Evolutionary conservation across 1,140 invertebrate genomes (phyloP).

Genomic region (Pseudomyrmex sp.): DNA sequence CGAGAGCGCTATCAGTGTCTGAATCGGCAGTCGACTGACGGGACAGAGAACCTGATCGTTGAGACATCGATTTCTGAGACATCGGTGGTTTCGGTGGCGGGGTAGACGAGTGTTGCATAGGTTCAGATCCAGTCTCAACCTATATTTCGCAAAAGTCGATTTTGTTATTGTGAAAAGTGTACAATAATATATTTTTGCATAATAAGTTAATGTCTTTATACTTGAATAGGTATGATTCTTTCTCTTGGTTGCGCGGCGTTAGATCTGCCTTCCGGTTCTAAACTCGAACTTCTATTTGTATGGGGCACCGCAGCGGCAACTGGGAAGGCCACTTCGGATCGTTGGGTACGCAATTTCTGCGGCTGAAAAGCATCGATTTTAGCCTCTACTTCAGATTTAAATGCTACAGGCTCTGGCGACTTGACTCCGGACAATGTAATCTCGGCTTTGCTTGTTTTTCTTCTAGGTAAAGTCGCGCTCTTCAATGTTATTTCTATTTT

Average conservation of each 20-base stretch:
- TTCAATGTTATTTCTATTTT: slow-evolving; percentile 89
- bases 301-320: slow-evolving; percentile 83
- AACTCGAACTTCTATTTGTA: slow-evolving; percentile 80
- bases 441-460: slow-evolving; percentile 88
- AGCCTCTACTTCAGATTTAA: slow-evolving; percentile 87
- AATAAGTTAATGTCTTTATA: slow-evolving; percentile 13
- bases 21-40: slow-evolving; percentile 90
- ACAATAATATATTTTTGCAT: background rate
- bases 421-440: slow-evolving; percentile 86
- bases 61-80: slow-evolving; percentile 81
- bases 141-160: slow-evolving; percentile 21
- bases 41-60: slow-evolving; percentile 85
- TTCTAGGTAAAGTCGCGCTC: slow-evolving; percentile 88
- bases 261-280: slow-evolving; percentile 81
- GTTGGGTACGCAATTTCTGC: slow-evolving; percentile 84
- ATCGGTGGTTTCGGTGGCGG: slow-evolving; percentile 84
- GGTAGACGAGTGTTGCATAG: slow-evolving; percentile 66
- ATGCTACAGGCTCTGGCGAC: slow-evolving; percentile 82
- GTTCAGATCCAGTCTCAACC: slow-evolving; percentile 72
- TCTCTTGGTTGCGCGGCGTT: slow-evolving; percentile 81
- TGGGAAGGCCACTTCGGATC: slow-evolving; percentile 87
- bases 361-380: slow-evolving; percentile 85
- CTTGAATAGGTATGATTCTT: slow-evolving; percentile 87
- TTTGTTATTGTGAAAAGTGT: background rate
- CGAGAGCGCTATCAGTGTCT: slow-evolving; percentile 87